Percentiles rank a stretch among this genome's conserved stretches.
Conservation (phyloP, 2,888 invertebrate genomes). For the Zygothrica quintamaculata region DNA sequence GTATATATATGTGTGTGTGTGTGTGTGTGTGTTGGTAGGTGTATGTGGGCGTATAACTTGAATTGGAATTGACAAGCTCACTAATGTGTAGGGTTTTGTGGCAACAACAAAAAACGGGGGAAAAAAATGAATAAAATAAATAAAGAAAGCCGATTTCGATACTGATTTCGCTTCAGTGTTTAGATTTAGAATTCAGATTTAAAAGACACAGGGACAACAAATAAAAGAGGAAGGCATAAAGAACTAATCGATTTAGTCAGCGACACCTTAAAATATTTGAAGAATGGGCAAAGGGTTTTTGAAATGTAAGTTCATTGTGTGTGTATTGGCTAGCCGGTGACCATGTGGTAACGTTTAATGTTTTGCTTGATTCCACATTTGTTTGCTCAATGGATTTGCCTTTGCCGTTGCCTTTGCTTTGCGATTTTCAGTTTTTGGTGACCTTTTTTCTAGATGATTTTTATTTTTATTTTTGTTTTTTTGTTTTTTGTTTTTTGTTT, state of each 20-base stretch:
- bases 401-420: slow-evolving; percentile 65
- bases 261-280: slow-evolving; percentile 68
- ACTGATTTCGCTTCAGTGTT: neutral
- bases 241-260: slow-evolving; percentile 75
- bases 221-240: slow-evolving; percentile 14
- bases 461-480: slow-evolving; percentile 15
- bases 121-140: too few species aligned
- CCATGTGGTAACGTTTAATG: slow-evolving; percentile 51
- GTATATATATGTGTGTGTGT: slow-evolving; percentile 5
- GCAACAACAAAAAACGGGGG: too few species aligned
- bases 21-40: slow-evolving; percentile 31
- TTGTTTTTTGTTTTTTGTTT: slow-evolving; percentile 9
- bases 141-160: too few species aligned
- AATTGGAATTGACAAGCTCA: slow-evolving; percentile 68
- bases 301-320: neutral
- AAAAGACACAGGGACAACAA: slow-evolving; percentile 8
- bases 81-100: slow-evolving; percentile 69
- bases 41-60: slow-evolving; percentile 48
- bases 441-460: slow-evolving; percentile 38
- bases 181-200: slow-evolving; percentile 14
- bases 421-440: slow-evolving; percentile 59
- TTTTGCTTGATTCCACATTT: slow-evolving; percentile 80
- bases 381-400: slow-evolving; percentile 77
- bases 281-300: neutral
- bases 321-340: slow-evolving; percentile 24